phyloP scores from a whole-genome alignment of 2,113 vertebrate genomes.

The Callithrix jacchus region DNA sequence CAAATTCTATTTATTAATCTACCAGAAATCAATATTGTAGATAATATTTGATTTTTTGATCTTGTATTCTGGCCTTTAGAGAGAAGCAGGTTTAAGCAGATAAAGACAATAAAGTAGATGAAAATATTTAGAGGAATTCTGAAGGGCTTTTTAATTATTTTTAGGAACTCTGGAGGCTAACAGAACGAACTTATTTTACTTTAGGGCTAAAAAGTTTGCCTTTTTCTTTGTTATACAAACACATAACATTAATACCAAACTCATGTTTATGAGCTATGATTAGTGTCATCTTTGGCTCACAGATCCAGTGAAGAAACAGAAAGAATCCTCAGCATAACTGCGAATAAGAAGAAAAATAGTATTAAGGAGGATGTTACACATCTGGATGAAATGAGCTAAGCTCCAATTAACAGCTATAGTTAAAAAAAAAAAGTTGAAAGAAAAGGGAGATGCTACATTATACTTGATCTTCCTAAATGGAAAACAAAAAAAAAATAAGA shows the following conservation, averaged over 20 bases:
- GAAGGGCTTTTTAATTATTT: background rate
- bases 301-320: background rate
- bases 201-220: background rate
- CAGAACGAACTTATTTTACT: background rate
- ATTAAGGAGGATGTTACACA: background rate
- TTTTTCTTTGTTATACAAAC: background rate
- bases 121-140: background rate
- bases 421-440: background rate
- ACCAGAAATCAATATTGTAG: background rate
- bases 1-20: slow-evolving; percentile 12
- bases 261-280: background rate
- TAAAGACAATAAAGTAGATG: background rate
- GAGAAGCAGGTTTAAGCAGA: background rate
- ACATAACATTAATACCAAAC: background rate
- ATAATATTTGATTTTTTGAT: background rate
- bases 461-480: background rate
- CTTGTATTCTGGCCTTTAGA: background rate
- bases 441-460: background rate
- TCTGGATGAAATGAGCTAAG: background rate
- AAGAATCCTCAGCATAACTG: background rate
- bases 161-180: background rate
- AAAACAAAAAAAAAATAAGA: background rate
- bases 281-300: background rate
- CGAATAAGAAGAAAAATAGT: background rate
- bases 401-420: background rate